Evolutionary conservation across 2,888 invertebrate species (phyloP).

Genomic region (Agapostemon virescens): DNA sequence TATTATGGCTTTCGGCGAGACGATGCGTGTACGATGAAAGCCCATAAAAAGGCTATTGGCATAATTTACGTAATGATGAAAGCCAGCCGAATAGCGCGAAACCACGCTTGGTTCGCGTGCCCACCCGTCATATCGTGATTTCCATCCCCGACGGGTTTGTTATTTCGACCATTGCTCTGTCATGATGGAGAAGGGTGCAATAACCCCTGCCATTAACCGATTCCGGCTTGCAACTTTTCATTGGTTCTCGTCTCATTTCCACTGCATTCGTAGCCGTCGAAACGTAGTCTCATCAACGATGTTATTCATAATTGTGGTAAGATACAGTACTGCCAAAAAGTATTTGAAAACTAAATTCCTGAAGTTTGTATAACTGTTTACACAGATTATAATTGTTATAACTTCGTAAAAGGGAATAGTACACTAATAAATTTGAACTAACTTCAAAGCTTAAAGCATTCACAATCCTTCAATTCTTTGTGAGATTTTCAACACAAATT

Average conservation of each 20-base stretch:
- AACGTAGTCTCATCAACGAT: not conserved
- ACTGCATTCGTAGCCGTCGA: slow-evolving; percentile 3
- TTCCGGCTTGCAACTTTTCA: slow-evolving; percentile 34
- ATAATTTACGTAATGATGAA: slow-evolving; percentile 35
- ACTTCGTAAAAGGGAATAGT: too few relatives aligned
- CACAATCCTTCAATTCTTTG: too few relatives aligned
- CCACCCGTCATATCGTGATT: slow-evolving; percentile 36
- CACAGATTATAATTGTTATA: too few relatives aligned
- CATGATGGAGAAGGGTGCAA: slow-evolving; percentile 27
- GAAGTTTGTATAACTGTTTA: too few relatives aligned
- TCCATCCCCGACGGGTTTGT: slow-evolving; percentile 27
- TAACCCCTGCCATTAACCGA: slow-evolving; percentile 27
- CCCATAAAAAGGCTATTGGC: slow-evolving; percentile 36
- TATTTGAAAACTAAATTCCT: too few relatives aligned
- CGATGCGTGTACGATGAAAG: slow-evolving; percentile 11
- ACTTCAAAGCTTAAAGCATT: too few relatives aligned
- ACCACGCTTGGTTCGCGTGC: slow-evolving; percentile 46
- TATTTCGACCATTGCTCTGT: slow-evolving; percentile 19
- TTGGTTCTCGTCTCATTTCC: slow-evolving; percentile 15
- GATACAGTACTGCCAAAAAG: not conserved
- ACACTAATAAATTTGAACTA: too few relatives aligned
- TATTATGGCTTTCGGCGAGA: not conserved
- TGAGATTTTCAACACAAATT: too few relatives aligned
- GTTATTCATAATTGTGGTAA: not conserved
- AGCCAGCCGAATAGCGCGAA: slow-evolving; percentile 25